Evolutionary conservation across 2,888 invertebrate genomes (phyloP).

Genomic region (Cephus rjabovi): DNA sequence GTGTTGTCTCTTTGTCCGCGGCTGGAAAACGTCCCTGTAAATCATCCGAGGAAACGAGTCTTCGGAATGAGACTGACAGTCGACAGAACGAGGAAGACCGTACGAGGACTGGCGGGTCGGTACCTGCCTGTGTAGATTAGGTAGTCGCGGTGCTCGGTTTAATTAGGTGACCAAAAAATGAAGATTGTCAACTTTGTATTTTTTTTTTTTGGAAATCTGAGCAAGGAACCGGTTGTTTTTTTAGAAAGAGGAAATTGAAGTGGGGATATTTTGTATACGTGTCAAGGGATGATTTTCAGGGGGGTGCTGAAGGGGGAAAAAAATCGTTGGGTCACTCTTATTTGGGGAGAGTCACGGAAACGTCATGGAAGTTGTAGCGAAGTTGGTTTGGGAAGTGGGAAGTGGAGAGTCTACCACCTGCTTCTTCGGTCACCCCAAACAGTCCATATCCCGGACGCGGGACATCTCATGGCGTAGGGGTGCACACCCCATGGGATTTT

Average conservation of each 20-base stretch:
- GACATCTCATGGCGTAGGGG: slow-evolving; percentile 2
- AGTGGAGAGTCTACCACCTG: slow-evolving; percentile 32
- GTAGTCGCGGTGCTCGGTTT: too few species aligned
- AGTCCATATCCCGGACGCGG: slow-evolving; percentile 10
- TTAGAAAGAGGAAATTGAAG: too few species aligned
- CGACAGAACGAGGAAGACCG: slow-evolving; percentile 19
- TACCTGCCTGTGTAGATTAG: too few species aligned
- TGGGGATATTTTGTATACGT: too few species aligned
- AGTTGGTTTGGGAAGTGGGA: slow-evolving; percentile 11
- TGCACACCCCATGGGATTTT: slow-evolving; percentile 10
- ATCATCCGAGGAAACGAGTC: slow-evolving; percentile 39
- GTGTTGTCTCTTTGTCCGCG: slow-evolving; percentile 45
- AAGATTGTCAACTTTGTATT: too few species aligned
- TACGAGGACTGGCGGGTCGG: too few species aligned
- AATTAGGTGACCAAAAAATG: too few species aligned
- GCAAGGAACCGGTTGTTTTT: too few species aligned
- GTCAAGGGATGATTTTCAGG: too few species aligned
- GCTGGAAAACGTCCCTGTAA: slow-evolving; percentile 46
- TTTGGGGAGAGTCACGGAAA: slow-evolving; percentile 6
- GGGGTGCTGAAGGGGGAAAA: too few species aligned
- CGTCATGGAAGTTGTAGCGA: slow-evolving; percentile 20
- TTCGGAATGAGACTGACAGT: slow-evolving; percentile 21
- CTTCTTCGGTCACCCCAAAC: slow-evolving; percentile 19
- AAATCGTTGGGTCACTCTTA: too few species aligned
- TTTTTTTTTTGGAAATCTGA: too few species aligned